A percentile compares a stretch with the other conserved stretches of the same genome.
Evolutionary conservation across 2,113 vertebrate genomes (phyloP).

Genomic region (Meleagris gallopavo): DNA sequence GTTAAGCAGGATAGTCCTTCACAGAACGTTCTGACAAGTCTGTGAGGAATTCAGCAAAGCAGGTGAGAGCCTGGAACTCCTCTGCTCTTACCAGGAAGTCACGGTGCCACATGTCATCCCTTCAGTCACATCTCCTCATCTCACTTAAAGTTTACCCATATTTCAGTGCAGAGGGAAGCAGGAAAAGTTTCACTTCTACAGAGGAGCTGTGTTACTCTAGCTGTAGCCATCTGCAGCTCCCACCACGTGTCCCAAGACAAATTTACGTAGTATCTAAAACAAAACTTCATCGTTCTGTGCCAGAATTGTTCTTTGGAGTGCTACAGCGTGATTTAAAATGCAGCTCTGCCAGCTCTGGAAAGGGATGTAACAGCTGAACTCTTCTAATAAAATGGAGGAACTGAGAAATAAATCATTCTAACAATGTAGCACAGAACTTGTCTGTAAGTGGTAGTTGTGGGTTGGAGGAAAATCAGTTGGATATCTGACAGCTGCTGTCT

Average conservation of each 20-base stretch:
- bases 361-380: neutral
- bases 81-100: neutral
- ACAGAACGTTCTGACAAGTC: neutral
- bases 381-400: neutral
- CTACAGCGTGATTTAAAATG: fast-evolving
- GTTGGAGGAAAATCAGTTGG: neutral
- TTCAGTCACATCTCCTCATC: neutral
- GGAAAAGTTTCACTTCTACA: neutral
- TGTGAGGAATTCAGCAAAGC: neutral
- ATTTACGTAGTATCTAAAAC: neutral
- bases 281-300: neutral
- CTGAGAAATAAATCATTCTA: neutral
- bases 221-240: neutral
- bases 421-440: neutral
- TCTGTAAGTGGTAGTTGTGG: neutral
- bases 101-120: neutral
- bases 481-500: neutral
- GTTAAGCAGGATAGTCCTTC: neutral
- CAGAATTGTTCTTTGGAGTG: neutral
- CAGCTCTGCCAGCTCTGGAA: neutral
- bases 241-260: neutral
- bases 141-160: neutral
- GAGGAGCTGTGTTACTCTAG: neutral
- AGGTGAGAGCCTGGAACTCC: neutral
- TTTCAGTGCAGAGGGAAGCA: neutral